These are phyloP conservation scores for Melipona quadrifasciata DNA, from an alignment of 1,140 invertebrate genomes.

Conservation along the genomic window DNA sequence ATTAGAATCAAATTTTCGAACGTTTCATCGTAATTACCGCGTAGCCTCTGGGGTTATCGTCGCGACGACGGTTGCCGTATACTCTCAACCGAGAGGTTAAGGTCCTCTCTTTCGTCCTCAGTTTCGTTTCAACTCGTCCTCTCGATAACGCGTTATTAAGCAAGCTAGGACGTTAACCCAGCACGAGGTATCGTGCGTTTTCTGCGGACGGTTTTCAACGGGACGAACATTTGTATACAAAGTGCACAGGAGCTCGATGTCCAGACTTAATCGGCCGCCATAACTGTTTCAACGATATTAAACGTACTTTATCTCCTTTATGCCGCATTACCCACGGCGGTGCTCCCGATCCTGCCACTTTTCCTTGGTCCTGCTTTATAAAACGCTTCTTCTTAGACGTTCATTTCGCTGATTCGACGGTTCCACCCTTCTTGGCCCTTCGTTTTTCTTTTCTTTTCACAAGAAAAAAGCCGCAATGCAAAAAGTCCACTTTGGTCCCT, in stretches of 20 bases:
- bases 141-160: slow-evolving; percentile 47
- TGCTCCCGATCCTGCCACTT: slow-evolving; percentile 32
- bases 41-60: background rate
- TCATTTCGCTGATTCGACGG: background rate
- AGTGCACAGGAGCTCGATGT: slow-evolving; percentile 30
- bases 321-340: slow-evolving; percentile 53
- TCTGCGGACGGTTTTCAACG: background rate
- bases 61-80: background rate
- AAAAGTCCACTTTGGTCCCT: too few species aligned
- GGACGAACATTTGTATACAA: slow-evolving; percentile 42
- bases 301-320: slow-evolving; percentile 59
- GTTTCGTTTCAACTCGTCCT: too few species aligned
- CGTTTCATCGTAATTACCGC: background rate
- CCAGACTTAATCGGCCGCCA: slow-evolving; percentile 33
- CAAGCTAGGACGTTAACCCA: slow-evolving; percentile 20
- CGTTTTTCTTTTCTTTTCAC: too few species aligned
- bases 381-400: slow-evolving; percentile 20
- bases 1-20: background rate
- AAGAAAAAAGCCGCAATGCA: too few species aligned
- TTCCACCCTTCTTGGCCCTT: background rate
- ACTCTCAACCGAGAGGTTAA: background rate
- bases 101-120: too few species aligned
- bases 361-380: slow-evolving; percentile 12
- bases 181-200: background rate
- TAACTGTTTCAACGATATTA: slow-evolving; percentile 57